Percentiles rank a stretch among this genome's conserved stretches.
Evolutionary conservation across 2,113 vertebrate genomes (phyloP).

Genomic region (Cephalopterus ornatus): DNA sequence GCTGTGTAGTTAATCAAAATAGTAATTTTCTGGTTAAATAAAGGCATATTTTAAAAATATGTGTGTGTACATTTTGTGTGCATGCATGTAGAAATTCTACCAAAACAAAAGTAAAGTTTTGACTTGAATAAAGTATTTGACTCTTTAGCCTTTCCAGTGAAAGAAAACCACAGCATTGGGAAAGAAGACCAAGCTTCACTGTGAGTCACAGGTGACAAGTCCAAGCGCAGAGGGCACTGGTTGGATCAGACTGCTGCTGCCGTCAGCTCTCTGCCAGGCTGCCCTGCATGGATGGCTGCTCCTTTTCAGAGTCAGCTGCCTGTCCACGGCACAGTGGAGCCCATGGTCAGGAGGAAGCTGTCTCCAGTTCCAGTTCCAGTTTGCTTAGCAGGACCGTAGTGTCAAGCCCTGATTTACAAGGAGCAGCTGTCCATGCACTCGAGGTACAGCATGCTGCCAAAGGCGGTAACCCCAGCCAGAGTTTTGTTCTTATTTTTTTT

Average conservation of each 20-base stretch:
- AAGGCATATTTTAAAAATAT: not conserved
- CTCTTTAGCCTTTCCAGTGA: not conserved
- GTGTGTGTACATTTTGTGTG: not conserved
- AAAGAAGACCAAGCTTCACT: not conserved
- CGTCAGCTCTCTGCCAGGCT: not conserved
- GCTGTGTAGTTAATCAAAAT: not conserved
- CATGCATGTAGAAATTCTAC: not conserved
- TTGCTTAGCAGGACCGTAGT: not conserved
- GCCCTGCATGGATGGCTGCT: not conserved
- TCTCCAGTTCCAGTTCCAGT: not conserved
- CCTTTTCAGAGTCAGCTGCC: rapidly evolving
- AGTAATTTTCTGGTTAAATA: not conserved
- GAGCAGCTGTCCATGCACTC: not conserved
- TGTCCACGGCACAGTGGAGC: not conserved
- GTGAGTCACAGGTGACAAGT: not conserved
- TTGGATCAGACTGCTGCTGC: not conserved
- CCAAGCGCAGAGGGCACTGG: rapidly evolving
- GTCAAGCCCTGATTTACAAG: not conserved
- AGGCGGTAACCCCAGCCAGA: not conserved
- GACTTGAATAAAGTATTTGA: not conserved
- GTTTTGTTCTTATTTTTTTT: not conserved
- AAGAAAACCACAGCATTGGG: not conserved
- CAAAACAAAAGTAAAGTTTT: not conserved
- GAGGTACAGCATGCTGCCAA: not conserved
- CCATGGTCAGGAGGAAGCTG: rapidly evolving